Evolutionary conservation across 2,888 invertebrate species (phyloP), one percentile per base, ranked within the genome.

Genomic region (Melanostoma scalare): DNA sequence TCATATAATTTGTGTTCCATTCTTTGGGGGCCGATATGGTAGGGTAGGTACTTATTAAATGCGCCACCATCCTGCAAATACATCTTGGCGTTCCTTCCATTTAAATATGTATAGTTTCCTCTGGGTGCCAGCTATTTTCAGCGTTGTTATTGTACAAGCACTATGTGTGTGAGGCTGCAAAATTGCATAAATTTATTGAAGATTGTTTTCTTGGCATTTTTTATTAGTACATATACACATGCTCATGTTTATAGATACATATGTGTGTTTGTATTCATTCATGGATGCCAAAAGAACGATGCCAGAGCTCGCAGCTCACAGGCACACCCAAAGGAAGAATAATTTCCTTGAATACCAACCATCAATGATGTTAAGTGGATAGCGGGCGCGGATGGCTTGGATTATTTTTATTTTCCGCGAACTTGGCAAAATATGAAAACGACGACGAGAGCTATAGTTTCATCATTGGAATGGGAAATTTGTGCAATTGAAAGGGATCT

Each of bases 131-230:
- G 20, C n/a, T 9, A n/a, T 20, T 10, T 9, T 20, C 4, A 48
- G 30, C 31, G 31, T 60, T 50, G 20, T 20, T 20, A 20, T 60
- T 35, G 35, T 42, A 52, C 20, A 20, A 20, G 20, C 8, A 8
- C 8, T 65, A 46, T 56, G 36, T 56, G 56, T 36, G 10, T 36
- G 56, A 36, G 40, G 65, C 35, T 56, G 65, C 63, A 50, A 55
- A 55, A 73, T 72, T 74, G 73, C 73, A 74, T 74, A 65, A 56
- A 74, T 74, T 74, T 74, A 33, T 40, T 46, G 65, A 56, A 65
- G 73, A 65, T 56, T 48, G 46, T 56, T 56, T 40, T 55, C 56
- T 30, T 20, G 44, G 30, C 20, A 30, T 46, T 53, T 73, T 74
- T 65, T 74, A 74, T 48, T 63, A 56, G 56, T 10, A 56, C 48